Evolutionary conservation across 2,888 invertebrate genomes (phyloP).

Genomic region (Lycaena phlaeas): DNA sequence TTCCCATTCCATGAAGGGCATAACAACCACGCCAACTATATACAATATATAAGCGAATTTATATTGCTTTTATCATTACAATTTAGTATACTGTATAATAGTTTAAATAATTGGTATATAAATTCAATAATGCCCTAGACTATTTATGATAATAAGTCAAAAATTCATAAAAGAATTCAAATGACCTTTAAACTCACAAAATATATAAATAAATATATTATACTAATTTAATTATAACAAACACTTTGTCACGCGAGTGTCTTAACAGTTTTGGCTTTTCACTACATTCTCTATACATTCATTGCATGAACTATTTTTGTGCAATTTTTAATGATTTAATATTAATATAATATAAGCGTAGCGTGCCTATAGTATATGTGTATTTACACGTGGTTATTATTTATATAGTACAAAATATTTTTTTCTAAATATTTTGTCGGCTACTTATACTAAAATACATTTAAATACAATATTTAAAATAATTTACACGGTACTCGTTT

Average conservation of each 20-base stretch:
- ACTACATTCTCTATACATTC: constrained; percentile 29
- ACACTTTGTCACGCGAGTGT: constrained; percentile 16
- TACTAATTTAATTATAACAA: constrained; percentile 23
- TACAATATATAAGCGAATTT: constrained; percentile 41
- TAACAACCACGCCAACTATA: constrained; percentile 22
- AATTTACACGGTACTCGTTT: constrained; percentile 18
- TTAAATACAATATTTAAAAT: constrained; percentile 24
- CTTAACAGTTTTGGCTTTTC: constrained; percentile 20
- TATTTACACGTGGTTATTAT: constrained; percentile 13
- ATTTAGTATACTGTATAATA: constrained; percentile 21
- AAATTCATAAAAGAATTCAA: constrained; percentile 10
- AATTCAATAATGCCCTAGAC: constrained; percentile 14
- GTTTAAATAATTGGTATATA: constrained; percentile 10
- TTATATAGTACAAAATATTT: constrained; percentile 61
- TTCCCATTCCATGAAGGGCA: constrained; percentile 35
- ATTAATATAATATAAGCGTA: constrained; percentile 42
- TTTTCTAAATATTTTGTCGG: constrained; percentile 45
- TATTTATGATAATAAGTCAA: constrained; percentile 14
- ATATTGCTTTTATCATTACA: constrained; percentile 45
- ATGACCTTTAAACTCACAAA: constrained; percentile 15
- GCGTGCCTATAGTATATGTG: constrained; percentile 23
- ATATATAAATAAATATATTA: constrained; percentile 27
- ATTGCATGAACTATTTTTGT: constrained; percentile 29
- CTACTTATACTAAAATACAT: constrained; percentile 43
- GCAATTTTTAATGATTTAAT: too few species aligned